Percentiles rank a stretch among this genome's conserved stretches.
phyloP scores from a whole-genome alignment of 2,888 invertebrate species.

The Toxonevra muliebris region DNA sequence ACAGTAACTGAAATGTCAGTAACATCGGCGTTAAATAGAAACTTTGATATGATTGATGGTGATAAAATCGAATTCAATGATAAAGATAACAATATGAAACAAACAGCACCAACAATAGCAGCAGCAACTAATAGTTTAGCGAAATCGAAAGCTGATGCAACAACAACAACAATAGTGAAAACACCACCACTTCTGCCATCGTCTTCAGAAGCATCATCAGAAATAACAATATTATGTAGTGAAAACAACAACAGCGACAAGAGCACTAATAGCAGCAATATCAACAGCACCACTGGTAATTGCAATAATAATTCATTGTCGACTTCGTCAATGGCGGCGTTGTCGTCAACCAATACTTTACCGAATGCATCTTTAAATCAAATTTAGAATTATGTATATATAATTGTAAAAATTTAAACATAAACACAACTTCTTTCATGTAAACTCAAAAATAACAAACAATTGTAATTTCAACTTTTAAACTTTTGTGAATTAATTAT shows the following conservation, averaged over 20 bases:
- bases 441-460: no score
- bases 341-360: slow-evolving; percentile 30
- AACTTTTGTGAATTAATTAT: no score
- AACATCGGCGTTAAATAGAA: slow-evolving; percentile 30
- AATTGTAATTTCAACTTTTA: no score
- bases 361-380: slow-evolving; percentile 5
- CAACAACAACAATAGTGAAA: slow-evolving; percentile 8
- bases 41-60: slow-evolving; percentile 29
- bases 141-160: slow-evolving; percentile 15
- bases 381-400: not conserved
- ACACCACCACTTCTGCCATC: slow-evolving; percentile 13
- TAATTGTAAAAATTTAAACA: no score
- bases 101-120: slow-evolving; percentile 22
- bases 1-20: slow-evolving; percentile 28
- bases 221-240: not conserved
- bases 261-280: slow-evolving; percentile 21
- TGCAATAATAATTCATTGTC: slow-evolving; percentile 34
- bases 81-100: slow-evolving; percentile 19
- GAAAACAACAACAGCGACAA: slow-evolving; percentile 1
- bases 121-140: slow-evolving; percentile 30
- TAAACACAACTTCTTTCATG: no score
- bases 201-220: slow-evolving; percentile 14
- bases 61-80: slow-evolving; percentile 21
- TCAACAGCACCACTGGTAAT: slow-evolving; percentile 17
- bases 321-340: not conserved